Conservation (phyloP, 2,113 vertebrate species). For the Typhlomys cinereus region DNA sequence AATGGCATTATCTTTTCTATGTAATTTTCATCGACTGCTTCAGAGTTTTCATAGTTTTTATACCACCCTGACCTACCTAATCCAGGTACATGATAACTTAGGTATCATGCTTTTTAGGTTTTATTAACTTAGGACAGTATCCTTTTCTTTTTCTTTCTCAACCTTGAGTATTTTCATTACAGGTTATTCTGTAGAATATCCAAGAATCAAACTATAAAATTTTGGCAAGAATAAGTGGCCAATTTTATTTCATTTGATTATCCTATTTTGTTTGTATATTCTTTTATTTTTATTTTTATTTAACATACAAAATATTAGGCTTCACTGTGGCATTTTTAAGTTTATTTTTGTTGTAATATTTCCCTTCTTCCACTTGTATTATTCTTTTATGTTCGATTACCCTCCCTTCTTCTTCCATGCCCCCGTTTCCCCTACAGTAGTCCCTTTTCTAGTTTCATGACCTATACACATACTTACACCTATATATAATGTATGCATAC, state of each 20-base stretch:
- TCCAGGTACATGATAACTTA: neutral
- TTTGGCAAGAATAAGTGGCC: slow-evolving; percentile 12
- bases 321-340: neutral
- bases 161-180: neutral
- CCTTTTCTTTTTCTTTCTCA: slow-evolving; percentile 29
- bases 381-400: neutral
- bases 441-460: neutral
- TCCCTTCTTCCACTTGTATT: neutral
- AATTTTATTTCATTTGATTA: neutral
- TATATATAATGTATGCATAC: neutral
- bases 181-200: slow-evolving; percentile 1
- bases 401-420: neutral
- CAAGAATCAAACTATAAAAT: slow-evolving; percentile 8
- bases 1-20: neutral
- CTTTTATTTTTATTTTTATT: neutral
- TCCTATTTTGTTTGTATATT: neutral
- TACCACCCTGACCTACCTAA: neutral
- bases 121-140: neutral
- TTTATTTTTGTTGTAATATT: neutral
- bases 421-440: too few relatives aligned
- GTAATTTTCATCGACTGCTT: neutral
- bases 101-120: neutral
- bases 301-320: neutral
- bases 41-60: neutral
- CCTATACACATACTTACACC: neutral